phyloP scores from a whole-genome alignment of 2,888 invertebrate species.

The Orthosia gothica region DNA sequence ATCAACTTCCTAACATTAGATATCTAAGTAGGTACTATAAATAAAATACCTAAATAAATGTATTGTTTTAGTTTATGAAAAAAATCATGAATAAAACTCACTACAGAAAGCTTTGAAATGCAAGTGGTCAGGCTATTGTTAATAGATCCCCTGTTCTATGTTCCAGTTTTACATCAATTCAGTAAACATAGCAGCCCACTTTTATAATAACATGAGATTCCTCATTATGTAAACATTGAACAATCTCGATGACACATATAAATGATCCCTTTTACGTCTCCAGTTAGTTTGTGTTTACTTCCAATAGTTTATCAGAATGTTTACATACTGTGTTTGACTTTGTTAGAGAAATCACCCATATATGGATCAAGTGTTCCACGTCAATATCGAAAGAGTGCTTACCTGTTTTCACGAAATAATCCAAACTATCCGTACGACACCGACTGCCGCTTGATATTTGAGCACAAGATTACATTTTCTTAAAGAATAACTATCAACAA shows the following conservation, averaged over 20 bases:
- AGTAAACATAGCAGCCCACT: conserved; percentile 22
- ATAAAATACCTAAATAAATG: no score
- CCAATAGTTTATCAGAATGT: conserved; percentile 45
- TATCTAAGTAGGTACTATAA: background rate
- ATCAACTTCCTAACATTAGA: background rate
- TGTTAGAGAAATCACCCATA: conserved; percentile 15
- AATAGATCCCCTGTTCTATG: background rate
- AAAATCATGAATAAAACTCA: background rate
- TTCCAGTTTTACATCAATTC: conserved; percentile 1
- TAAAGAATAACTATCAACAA: conserved; percentile 49
- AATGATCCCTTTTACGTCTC: background rate
- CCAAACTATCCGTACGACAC: conserved; percentile 32
- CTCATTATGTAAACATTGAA: conserved; percentile 37
- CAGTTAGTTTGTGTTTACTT: conserved; percentile 3
- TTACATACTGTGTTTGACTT: conserved; percentile 35
- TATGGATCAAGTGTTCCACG: background rate
- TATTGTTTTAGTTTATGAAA: background rate
- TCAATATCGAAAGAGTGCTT: conserved; percentile 26
- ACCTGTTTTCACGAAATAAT: conserved; percentile 49
- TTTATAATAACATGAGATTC: conserved; percentile 40
- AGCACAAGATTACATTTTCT: conserved; percentile 62
- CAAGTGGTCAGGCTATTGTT: background rate
- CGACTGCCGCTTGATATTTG: conserved; percentile 25
- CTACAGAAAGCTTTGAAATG: background rate
- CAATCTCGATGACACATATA: conserved; percentile 20